Percentiles rank a stretch among this genome's conserved stretches.
Conservation (phyloP, 2,888 invertebrate genomes). For the Leucania comma region DNA sequence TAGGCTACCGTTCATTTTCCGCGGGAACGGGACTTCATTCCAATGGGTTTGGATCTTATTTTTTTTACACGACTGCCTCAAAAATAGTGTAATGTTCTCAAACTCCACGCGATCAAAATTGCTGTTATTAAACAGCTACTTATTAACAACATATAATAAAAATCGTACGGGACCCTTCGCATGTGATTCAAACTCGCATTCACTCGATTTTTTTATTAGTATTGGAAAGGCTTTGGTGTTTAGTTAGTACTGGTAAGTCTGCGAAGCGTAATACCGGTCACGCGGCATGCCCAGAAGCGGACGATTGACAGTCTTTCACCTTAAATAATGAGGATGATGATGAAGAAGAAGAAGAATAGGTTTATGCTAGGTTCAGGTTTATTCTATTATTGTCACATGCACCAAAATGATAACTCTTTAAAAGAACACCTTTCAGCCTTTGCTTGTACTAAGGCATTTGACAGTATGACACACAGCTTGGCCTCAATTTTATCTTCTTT, state of each 20-base stretch:
- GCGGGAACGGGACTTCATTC: no score
- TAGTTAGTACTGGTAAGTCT: background rate
- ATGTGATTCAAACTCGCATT: no score
- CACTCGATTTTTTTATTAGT: slow-evolving; percentile 11
- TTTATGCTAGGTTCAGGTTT: background rate
- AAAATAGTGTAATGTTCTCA: no score
- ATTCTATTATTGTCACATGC: background rate
- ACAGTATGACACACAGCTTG: background rate
- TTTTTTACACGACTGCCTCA: no score
- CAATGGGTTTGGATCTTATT: no score
- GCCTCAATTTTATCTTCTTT: slow-evolving; percentile 13
- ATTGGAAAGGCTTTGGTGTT: background rate
- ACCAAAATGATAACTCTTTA: background rate
- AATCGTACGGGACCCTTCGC: no score
- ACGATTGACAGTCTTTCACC: background rate
- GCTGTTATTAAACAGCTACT: no score
- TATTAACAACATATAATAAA: no score
- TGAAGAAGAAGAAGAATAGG: background rate
- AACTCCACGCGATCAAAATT: no score
- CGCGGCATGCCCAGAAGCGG: background rate
- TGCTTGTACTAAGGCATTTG: background rate
- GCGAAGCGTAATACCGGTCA: background rate
- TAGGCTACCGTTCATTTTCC: no score
- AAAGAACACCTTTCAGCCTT: background rate
- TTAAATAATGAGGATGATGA: background rate